Evolutionary conservation across 2,888 invertebrate genomes (phyloP).

Genomic region (Campoplex capitator): DNA sequence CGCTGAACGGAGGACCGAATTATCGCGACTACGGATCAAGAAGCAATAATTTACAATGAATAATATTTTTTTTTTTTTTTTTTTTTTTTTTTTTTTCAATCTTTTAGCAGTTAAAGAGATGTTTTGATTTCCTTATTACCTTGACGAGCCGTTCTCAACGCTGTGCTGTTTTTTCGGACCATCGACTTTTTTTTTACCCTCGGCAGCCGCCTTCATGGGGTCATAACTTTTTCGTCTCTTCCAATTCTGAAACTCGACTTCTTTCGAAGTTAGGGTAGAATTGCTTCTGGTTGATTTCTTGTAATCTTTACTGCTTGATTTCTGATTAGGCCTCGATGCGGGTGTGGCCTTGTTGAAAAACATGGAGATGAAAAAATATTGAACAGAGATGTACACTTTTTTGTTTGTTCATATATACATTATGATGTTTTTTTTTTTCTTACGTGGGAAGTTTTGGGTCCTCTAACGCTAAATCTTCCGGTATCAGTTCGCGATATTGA

Average conservation of each 20-base stretch:
- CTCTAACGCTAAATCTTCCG: conserved; percentile 88
- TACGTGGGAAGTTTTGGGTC: conserved; percentile 81
- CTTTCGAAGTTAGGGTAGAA: conserved; percentile 91
- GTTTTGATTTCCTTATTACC: conserved; percentile 71
- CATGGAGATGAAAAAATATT: neutral
- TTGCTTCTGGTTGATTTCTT: conserved; percentile 88
- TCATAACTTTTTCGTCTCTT: conserved; percentile 97
- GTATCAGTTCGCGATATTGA: conserved; percentile 87
- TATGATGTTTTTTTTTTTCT: conserved; percentile 31
- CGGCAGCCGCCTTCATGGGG: conserved; percentile 96
- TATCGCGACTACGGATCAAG: conserved; percentile 75
- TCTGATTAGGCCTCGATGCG: conserved; percentile 74
- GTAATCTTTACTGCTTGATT: conserved; percentile 77
- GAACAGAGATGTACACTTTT: neutral
- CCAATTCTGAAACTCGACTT: conserved; percentile 97
- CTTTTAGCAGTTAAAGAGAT: neutral
- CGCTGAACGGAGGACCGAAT: conserved; percentile 84
- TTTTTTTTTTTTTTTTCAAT: neutral
- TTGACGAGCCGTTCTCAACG: conserved; percentile 78
- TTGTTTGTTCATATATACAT: neutral
- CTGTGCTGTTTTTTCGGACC: conserved; percentile 79
- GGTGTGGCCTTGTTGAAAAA: conserved; percentile 39
- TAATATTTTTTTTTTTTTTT: neutral
- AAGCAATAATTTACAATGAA: neutral
- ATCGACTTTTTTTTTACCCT: conserved; percentile 89